Base-by-base conservation (phyloP, 2,888 invertebrate species). In the Dichetophora obliterata region DNA sequence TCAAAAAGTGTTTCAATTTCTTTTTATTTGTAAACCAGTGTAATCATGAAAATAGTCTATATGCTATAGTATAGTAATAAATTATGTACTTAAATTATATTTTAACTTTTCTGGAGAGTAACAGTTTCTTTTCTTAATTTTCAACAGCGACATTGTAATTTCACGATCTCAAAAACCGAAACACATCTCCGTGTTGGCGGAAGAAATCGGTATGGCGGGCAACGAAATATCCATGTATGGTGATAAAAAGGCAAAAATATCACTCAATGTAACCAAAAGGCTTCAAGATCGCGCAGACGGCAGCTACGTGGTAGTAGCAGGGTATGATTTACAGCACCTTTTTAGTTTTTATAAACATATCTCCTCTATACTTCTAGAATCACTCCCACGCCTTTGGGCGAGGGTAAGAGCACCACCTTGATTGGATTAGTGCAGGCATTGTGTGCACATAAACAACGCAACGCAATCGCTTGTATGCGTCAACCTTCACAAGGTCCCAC, bases 401-500 rank as follows among this genome's bases (percentile, higher is more conserved):
- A 99, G 91, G 99, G 99, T 43, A 99, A 99, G 91, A 98, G 97
- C 84, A 99, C 99, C 0, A 98, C 98, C 0, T 92, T 96, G 0
- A 91, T 99, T 78, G 99, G 99, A 2, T 89, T 99, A 81, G 95
- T 94, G 5, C 99, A 99, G 90, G 98, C 99, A 1, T 90, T 99
- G 74, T 93, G 95, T 0, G 96, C 95, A 0, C 96, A 97, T 85
- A 93, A 93, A 82, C 91, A 93, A 4, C 93, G 92, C 82, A 98
- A 99, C 90, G 93, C 96, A 0, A 94, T 99, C 87, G 99, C 97
- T 1, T 97, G 97, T 85, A 92, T 99, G 85, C 92, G 99, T 1
- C 99, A 99, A 87, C 99, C 99, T 0, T 98, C 98, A 69, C 98
- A 99, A 90, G 99, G 99, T 3, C 99, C 99, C 3, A 99, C 99